A percentile compares a stretch with the other conserved stretches of the same genome.
These are phyloP conservation scores for Pissodes strobi DNA, from an alignment of 1,140 invertebrate species.

Conservation along the genomic window DNA sequence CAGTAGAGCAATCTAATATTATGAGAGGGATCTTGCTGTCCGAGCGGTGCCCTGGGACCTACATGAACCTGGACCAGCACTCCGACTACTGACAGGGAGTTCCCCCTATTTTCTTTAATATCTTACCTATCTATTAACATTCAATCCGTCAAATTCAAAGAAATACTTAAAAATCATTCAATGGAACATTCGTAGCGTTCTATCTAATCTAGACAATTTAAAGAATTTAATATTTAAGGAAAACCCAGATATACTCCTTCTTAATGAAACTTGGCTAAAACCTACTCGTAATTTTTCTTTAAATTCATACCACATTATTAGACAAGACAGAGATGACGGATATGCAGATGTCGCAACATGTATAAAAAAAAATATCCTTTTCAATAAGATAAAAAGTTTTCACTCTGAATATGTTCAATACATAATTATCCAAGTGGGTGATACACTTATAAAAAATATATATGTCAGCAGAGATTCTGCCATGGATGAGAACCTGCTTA, in stretches of 20 bases:
- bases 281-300: not conserved
- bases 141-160: too few relatives aligned
- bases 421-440: conserved; percentile 6
- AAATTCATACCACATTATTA: conserved; percentile 12
- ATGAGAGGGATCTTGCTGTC: too few relatives aligned
- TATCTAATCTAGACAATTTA: conserved; percentile 6
- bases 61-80: too few relatives aligned
- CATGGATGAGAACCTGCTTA: not conserved
- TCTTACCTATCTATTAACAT: too few relatives aligned
- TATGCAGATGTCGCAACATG: conserved; percentile 20
- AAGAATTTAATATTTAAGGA: conserved; percentile 11
- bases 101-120: too few relatives aligned
- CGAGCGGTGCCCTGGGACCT: too few relatives aligned
- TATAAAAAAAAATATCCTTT: conserved; percentile 4
- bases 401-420: not conserved
- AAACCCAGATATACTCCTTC: conserved; percentile 15
- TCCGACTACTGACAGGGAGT: not conserved
- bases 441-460: conserved; percentile 6
- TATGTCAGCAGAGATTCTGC: not conserved
- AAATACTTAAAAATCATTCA: conserved; percentile 20
- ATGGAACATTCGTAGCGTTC: conserved; percentile 15
- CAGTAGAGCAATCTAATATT: too few relatives aligned
- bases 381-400: not conserved
- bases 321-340: conserved; percentile 26
- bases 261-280: conserved; percentile 34